A percentile compares a stretch with the other conserved stretches of the same genome.
Conservation (phyloP, 2,797 vertebrate species). For the Chelmon rostratus region DNA sequence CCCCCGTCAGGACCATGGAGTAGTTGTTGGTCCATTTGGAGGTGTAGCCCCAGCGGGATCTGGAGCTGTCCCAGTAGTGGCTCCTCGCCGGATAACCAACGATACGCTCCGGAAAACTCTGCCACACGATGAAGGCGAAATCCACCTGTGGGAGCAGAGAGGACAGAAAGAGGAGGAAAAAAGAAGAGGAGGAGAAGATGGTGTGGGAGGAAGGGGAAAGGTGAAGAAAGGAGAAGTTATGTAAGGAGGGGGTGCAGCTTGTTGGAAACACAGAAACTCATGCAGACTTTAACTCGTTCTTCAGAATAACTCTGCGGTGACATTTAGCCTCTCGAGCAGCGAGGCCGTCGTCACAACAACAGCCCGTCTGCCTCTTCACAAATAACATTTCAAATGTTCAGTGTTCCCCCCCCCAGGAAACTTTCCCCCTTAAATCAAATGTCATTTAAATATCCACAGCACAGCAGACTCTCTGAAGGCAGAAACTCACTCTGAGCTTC, state of each 20-base stretch:
- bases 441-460: no score
- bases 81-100: conserved; percentile 90
- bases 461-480: no score
- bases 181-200: not conserved
- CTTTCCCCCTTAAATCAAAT: no score
- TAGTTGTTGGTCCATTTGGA: conserved; percentile 90
- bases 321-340: conserved; percentile 8
- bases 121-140: conserved; percentile 94
- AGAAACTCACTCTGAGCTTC: no score
- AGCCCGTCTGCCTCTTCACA: not conserved
- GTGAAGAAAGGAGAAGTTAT: not conserved
- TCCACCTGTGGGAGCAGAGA: conserved; percentile 86
- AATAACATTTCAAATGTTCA: no score
- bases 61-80: conserved; percentile 92
- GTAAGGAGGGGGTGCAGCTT: not conserved
- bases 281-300: no score
- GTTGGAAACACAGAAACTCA: conserved; percentile 1
- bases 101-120: conserved; percentile 92
- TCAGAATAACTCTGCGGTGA: conserved; percentile 10
- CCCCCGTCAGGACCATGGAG: conserved; percentile 89
- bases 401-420: no score
- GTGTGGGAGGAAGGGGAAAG: not conserved
- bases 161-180: not conserved
- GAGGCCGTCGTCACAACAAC: not conserved
- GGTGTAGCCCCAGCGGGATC: conserved; percentile 90